Evolutionary conservation across 1,140 invertebrate species (phyloP).

Genomic region (Drosophila gunungcola): DNA sequence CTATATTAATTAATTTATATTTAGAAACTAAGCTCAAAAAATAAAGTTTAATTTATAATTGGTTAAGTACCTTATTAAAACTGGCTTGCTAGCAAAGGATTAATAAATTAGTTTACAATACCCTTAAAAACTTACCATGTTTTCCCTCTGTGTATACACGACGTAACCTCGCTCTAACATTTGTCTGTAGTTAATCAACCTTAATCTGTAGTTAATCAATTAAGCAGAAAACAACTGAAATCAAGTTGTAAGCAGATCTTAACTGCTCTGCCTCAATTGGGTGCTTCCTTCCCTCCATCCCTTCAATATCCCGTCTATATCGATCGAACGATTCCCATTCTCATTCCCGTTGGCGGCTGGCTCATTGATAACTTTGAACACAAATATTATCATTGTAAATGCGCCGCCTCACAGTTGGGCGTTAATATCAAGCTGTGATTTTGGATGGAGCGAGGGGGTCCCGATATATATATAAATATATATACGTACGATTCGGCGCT

Average conservation of each 20-base stretch:
- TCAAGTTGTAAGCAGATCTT: slow-evolving; percentile 38
- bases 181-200: slow-evolving; percentile 10
- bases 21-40: too few species aligned
- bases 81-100: too few species aligned
- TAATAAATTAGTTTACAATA: too few species aligned
- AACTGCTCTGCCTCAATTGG: slow-evolving; percentile 12
- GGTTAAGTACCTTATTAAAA: too few species aligned
- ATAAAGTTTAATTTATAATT: too few species aligned
- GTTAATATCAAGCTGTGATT: slow-evolving; percentile 79
- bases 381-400: slow-evolving; percentile 84
- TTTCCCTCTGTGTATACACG: neutral
- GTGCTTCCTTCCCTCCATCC: slow-evolving; percentile 1
- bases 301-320: neutral
- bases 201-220: slow-evolving; percentile 37
- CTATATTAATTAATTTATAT: too few species aligned
- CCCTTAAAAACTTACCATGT: neutral
- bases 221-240: slow-evolving; percentile 39
- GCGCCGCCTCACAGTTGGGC: slow-evolving; percentile 83
- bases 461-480: slow-evolving; percentile 9
- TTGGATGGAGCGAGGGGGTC: slow-evolving; percentile 20
- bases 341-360: slow-evolving; percentile 42
- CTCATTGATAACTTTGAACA: slow-evolving; percentile 80
- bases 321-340: slow-evolving; percentile 38
- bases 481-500: slow-evolving; percentile 54
- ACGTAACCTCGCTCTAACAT: slow-evolving; percentile 7